These are phyloP conservation scores for Gisinianus flammeolus DNA, from an alignment of 2,888 invertebrate species.

Conservation along the genomic window DNA sequence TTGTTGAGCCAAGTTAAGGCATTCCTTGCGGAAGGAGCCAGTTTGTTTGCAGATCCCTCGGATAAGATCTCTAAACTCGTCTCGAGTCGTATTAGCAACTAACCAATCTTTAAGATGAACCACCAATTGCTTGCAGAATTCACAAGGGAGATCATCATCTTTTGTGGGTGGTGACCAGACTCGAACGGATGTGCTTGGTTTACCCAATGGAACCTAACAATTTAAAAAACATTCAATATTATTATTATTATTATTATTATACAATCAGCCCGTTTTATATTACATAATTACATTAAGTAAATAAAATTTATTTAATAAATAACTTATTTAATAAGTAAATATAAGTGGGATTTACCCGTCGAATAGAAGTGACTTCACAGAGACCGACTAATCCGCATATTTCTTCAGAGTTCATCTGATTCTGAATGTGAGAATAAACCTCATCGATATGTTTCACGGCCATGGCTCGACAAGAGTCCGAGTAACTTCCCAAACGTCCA, in stretches of 20 bases:
- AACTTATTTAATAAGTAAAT: background rate
- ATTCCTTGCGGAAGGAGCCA: conserved; percentile 74
- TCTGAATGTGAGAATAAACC: conserved; percentile 70
- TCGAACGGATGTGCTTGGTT: conserved; percentile 64
- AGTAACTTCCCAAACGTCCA: conserved; percentile 73
- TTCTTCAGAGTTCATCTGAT: conserved; percentile 68
- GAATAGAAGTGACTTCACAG: conserved; percentile 65
- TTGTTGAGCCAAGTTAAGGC: conserved; percentile 76
- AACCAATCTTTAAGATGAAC: conserved; percentile 78
- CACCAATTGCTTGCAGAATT: conserved; percentile 83
- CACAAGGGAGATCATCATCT: conserved; percentile 69
- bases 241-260: background rate
- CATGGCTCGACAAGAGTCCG: conserved; percentile 79
- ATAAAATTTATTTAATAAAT: background rate
- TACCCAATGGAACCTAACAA: conserved; percentile 5
- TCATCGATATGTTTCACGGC: conserved; percentile 76
- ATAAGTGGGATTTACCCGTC: conserved; percentile 27
- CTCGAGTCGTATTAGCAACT: conserved; percentile 82
- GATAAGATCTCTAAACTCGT: conserved; percentile 78
- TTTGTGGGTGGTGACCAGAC: conserved; percentile 67
- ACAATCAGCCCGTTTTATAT: background rate
- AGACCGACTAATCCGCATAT: conserved; percentile 80
- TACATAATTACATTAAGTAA: background rate
- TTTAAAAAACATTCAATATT: background rate
- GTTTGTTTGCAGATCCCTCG: conserved; percentile 81